Conservation (phyloP, 2,113 vertebrate species). For the Elgaria multicarinata region DNA sequence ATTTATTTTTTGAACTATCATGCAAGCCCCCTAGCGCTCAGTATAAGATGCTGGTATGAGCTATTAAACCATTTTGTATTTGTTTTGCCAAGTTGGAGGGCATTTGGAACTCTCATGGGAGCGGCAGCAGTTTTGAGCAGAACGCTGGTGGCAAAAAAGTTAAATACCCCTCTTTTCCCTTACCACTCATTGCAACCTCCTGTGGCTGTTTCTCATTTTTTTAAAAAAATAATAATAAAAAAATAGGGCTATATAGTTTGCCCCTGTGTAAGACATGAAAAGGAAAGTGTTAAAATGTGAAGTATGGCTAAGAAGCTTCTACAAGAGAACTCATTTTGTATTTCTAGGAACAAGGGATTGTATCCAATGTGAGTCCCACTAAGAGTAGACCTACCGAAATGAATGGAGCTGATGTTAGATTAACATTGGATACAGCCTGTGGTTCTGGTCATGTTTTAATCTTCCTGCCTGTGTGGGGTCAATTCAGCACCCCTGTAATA, state of each 20-base stretch:
- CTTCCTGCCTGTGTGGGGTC: neutral
- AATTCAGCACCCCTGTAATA: neutral
- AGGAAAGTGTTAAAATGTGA: neutral
- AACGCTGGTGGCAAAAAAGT: too few relatives aligned
- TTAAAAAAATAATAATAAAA: too few relatives aligned
- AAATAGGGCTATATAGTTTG: neutral
- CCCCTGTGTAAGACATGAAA: neutral
- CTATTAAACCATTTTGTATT: neutral
- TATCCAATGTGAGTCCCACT: too few relatives aligned
- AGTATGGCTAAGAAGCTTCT: neutral
- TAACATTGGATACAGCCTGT: too few relatives aligned
- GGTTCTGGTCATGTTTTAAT: neutral
- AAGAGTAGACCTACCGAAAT: too few relatives aligned
- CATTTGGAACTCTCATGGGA: neutral
- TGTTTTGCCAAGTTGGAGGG: neutral
- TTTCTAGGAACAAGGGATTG: neutral
- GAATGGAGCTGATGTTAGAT: too few relatives aligned
- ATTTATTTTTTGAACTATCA: too few relatives aligned
- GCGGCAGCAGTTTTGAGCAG: neutral
- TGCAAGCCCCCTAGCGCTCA: neutral
- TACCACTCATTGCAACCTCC: neutral
- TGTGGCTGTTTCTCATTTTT: neutral
- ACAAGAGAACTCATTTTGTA: neutral
- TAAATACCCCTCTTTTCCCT: neutral
- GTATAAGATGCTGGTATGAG: neutral